Percentiles rank a stretch among this genome's conserved stretches.
Conservation (phyloP, 2,888 invertebrate genomes). For the Drosophila pseudotakahashii region DNA sequence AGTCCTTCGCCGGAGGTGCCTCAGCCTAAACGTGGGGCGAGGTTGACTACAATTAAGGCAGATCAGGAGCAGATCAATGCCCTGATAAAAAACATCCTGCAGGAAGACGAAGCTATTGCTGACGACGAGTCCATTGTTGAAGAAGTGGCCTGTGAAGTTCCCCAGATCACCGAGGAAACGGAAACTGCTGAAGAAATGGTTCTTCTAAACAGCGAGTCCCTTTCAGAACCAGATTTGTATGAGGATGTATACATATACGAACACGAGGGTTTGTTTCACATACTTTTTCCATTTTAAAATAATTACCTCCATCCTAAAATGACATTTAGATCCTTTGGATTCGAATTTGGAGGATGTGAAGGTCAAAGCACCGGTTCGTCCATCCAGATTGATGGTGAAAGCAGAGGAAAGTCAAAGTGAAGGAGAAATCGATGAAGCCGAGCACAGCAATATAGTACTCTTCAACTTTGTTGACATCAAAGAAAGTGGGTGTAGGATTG, state of each 20-base stretch:
- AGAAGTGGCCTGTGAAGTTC: not conserved
- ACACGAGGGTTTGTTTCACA: conserved; percentile 19
- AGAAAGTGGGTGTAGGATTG: conserved; percentile 48
- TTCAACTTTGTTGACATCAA: conserved; percentile 65
- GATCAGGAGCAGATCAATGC: conserved; percentile 59
- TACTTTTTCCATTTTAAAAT: accelerated
- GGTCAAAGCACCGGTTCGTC: not conserved
- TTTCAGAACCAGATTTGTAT: conserved; percentile 26
- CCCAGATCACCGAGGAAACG: not conserved
- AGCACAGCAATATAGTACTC: conserved; percentile 52
- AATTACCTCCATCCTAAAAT: not conserved
- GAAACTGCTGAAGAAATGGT: not conserved
- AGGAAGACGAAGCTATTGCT: conserved; percentile 43
- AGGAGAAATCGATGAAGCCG: conserved; percentile 49
- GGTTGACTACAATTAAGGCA: conserved; percentile 11
- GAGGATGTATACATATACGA: conserved; percentile 28
- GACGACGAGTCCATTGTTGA: conserved; percentile 5
- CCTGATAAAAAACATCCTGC: conserved; percentile 58
- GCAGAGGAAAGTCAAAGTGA: conserved; percentile 39
- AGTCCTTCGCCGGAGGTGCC: not conserved
- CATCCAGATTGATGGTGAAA: not conserved
- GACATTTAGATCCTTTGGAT: conserved; percentile 1
- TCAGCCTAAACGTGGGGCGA: not conserved
- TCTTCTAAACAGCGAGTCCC: not conserved
- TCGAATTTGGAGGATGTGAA: conserved; percentile 4